These are phyloP conservation scores for Tenthredo amoena DNA, from an alignment of 2,888 invertebrate species.

Conservation along the genomic window DNA sequence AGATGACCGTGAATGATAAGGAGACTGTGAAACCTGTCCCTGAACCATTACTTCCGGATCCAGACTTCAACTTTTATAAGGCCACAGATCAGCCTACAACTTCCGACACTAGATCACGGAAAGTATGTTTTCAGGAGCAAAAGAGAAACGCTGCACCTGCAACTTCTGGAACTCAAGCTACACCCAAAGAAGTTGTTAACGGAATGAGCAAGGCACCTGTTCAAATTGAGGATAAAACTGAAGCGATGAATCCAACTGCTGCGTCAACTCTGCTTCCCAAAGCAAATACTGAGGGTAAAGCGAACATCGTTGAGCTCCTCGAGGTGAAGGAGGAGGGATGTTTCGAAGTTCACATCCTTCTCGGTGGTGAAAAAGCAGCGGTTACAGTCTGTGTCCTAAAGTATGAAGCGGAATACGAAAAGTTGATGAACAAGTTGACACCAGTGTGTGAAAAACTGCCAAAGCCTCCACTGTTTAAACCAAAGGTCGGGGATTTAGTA, in stretches of 20 bases:
- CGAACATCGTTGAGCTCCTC: slow-evolving; percentile 53
- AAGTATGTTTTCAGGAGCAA: not conserved
- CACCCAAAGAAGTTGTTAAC: not conserved
- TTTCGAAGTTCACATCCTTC: slow-evolving; percentile 57
- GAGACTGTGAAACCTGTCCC: not conserved
- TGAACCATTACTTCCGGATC: not conserved
- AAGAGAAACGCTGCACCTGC: not conserved
- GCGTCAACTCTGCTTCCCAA: not conserved
- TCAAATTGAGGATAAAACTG: not conserved
- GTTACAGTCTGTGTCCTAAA: slow-evolving; percentile 55
- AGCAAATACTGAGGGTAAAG: not conserved
- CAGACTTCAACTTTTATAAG: not conserved
- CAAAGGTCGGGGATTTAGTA: slow-evolving; percentile 66
- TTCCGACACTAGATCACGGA: not conserved
- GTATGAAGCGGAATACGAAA: not conserved
- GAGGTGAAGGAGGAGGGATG: slow-evolving; percentile 50
- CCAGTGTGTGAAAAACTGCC: slow-evolving; percentile 56
- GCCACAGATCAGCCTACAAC: not conserved
- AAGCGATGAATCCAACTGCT: not conserved
- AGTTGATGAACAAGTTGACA: slow-evolving; percentile 29
- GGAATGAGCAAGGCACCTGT: not conserved
- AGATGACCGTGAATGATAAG: not conserved
- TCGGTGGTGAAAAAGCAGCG: slow-evolving; percentile 59
- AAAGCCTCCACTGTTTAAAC: slow-evolving; percentile 57
- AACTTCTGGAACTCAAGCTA: not conserved